These are phyloP conservation scores for Xyliphius kryptos DNA, from an alignment of 2,113 vertebrate species.

Conservation along the genomic window DNA sequence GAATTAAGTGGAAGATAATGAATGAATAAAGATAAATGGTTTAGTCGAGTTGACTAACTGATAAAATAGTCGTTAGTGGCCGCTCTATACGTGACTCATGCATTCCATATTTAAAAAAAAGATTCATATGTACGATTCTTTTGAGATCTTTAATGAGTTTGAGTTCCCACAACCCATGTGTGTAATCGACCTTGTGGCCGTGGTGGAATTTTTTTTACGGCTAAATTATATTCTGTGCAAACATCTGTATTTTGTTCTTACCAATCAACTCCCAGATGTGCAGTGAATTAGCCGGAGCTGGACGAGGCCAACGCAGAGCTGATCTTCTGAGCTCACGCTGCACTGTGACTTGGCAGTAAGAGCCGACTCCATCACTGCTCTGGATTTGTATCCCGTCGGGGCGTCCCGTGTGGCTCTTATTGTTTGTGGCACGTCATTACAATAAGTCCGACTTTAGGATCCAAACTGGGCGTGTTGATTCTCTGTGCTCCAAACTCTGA, in stretches of 20 bases:
- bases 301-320: background rate
- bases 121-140: no score
- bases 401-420: background rate
- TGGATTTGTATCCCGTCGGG: constrained; percentile 4
- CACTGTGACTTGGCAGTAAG: constrained; percentile 10
- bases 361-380: background rate
- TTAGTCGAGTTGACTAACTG: no score
- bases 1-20: no score
- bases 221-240: no score
- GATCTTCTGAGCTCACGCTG: background rate
- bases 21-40: no score
- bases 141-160: no score
- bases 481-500: constrained; percentile 21
- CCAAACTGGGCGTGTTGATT: constrained; percentile 11
- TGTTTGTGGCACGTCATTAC: constrained; percentile 9
- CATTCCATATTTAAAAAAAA: no score
- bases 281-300: background rate
- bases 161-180: no score
- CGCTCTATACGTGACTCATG: no score
- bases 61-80: no score
- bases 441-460: constrained; percentile 11
- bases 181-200: no score
- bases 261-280: constrained; percentile 12
- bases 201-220: no score
- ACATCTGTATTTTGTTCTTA: background rate